phyloP scores from a whole-genome alignment of 2,113 vertebrate genomes.

The Zapus hudsonius region DNA sequence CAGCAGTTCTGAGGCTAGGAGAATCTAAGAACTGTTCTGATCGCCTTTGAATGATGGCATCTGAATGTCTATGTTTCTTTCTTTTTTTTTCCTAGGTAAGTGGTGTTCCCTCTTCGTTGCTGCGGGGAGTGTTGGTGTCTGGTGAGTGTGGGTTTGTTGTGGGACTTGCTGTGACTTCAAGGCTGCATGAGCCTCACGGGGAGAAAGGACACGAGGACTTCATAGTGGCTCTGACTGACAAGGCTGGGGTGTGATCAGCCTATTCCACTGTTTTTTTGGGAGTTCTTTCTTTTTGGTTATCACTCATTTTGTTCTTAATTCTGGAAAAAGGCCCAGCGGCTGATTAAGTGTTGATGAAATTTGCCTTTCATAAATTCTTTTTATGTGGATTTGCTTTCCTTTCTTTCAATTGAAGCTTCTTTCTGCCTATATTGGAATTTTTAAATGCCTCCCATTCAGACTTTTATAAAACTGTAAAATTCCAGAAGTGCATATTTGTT shows the following conservation, averaged over 20 bases:
- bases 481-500: not conserved
- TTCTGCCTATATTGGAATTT: conserved; percentile 31
- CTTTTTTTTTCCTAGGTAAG: conserved; percentile 85
- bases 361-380: conserved; percentile 16
- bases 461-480: conserved; percentile 22
- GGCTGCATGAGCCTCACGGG: conserved; percentile 57
- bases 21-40: not conserved
- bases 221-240: not conserved
- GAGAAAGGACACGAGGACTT: not conserved
- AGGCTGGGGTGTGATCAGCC: not conserved
- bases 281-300: conserved; percentile 12
- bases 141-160: conserved; percentile 83
- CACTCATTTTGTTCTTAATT: not conserved
- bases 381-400: not conserved
- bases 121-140: conserved; percentile 68
- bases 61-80: conserved; percentile 50
- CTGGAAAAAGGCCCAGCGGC: conserved; percentile 6
- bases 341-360: conserved; percentile 46
- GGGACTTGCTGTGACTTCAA: not conserved
- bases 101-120: conserved; percentile 82
- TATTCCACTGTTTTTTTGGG: not conserved
- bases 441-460: not conserved
- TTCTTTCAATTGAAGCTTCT: not conserved
- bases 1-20: not conserved
- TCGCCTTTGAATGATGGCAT: not conserved